Conservation (phyloP, 1,140 invertebrate species). For the Hyles euphorbiae region DNA sequence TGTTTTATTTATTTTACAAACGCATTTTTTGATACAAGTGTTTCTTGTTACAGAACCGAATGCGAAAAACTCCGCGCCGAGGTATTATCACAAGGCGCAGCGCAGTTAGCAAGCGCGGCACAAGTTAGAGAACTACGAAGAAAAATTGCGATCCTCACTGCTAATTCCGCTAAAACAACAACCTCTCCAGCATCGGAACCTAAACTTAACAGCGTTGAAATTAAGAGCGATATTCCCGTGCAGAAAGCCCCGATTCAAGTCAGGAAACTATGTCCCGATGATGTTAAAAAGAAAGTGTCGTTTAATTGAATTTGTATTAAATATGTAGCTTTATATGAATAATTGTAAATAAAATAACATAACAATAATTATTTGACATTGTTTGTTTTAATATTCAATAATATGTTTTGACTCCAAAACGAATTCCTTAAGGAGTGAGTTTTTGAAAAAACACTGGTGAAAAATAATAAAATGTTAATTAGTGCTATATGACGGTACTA, state of each 20-base stretch:
- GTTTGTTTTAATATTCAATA: too few species aligned
- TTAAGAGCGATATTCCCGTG: conserved; percentile 7
- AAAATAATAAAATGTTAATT: too few species aligned
- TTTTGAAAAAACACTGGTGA: too few species aligned
- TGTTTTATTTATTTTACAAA: too few species aligned
- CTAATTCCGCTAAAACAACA: conserved; percentile 20
- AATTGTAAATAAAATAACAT: conserved; percentile 5
- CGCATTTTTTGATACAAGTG: not conserved
- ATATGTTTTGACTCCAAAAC: too few species aligned
- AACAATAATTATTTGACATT: not conserved
- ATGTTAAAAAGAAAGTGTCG: conserved; percentile 58
- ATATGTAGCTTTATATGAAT: not conserved
- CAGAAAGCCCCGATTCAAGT: not conserved
- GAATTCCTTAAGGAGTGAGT: too few species aligned
- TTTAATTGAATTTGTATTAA: conserved; percentile 35
- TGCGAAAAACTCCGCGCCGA: conserved; percentile 46
- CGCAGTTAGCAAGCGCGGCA: conserved; percentile 45
- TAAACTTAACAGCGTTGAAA: conserved; percentile 18
- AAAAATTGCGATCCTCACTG: conserved; percentile 37
- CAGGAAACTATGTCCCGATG: conserved; percentile 27
- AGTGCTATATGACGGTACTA: too few species aligned
- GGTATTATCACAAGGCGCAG: conserved; percentile 44
- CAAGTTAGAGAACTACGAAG: conserved; percentile 52
- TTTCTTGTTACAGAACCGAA: conserved; percentile 34
- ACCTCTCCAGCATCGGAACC: conserved; percentile 13